phyloP scores from a whole-genome alignment of 2,113 vertebrate genomes.

The Saimiri boliviensis region DNA sequence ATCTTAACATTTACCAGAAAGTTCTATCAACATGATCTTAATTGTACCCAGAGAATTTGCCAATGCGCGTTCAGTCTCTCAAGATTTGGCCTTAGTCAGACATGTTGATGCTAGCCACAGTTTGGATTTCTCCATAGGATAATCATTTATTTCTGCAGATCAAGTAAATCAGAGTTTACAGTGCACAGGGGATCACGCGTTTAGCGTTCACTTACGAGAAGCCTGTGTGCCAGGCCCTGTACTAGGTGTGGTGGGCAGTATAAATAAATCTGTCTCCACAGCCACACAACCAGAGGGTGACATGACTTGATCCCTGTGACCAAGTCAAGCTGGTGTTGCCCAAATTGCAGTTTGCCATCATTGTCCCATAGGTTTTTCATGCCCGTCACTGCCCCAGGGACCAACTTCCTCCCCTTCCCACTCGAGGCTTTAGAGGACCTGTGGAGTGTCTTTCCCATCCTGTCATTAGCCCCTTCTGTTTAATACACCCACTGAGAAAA shows the following conservation, averaged over 20 bases:
- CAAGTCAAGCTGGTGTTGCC: neutral
- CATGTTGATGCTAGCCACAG: neutral
- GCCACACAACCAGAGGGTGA: neutral
- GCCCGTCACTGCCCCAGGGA: neutral
- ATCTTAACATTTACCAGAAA: neutral
- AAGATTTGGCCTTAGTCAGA: neutral
- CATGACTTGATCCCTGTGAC: neutral
- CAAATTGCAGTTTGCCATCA: neutral
- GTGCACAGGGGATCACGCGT: neutral
- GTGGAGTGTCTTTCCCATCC: neutral
- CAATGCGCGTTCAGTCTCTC: neutral
- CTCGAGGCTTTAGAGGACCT: neutral
- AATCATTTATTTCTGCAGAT: neutral
- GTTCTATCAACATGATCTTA: neutral
- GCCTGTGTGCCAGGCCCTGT: neutral
- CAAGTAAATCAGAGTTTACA: neutral
- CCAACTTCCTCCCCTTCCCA: neutral
- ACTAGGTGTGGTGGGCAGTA: neutral
- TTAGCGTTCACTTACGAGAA: neutral
- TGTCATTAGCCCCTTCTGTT: neutral
- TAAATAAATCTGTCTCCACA: neutral
- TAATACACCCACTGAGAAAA: neutral
- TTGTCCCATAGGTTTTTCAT: neutral
- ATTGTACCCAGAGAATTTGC: neutral
- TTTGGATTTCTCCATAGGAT: constrained; percentile 4